These are phyloP conservation scores for Epizoanthus illoricatus DNA, from an alignment of 92 coral and sea anemone genomes.

Conservation along the genomic window DNA sequence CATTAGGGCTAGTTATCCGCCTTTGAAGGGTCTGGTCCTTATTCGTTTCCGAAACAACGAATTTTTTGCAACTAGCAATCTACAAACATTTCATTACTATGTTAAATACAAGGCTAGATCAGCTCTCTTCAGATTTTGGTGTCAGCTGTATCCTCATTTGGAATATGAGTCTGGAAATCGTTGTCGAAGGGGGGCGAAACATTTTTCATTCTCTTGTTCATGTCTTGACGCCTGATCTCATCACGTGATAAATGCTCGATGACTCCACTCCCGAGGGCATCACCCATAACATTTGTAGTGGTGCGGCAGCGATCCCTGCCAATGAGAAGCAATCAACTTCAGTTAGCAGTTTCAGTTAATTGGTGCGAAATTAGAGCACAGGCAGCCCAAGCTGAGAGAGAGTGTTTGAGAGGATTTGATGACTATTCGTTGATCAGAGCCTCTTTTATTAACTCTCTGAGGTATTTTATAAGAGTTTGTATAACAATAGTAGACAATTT, in stretches of 20 bases:
- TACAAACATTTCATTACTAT: no score
- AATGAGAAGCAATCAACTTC: neutral
- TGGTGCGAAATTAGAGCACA: neutral
- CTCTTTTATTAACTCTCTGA: no score
- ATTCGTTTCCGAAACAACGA: no score
- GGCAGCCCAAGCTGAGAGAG: no score
- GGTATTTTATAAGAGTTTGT: no score
- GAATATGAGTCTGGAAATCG: neutral
- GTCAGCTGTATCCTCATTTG: neutral
- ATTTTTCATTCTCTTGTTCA: neutral
- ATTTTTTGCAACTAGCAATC: no score
- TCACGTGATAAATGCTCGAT: conserved; percentile 28
- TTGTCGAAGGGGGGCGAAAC: neutral
- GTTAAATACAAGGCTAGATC: no score
- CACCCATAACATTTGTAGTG: conserved; percentile 37
- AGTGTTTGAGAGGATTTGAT: no score
- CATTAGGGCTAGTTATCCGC: no score
- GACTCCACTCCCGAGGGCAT: conserved; percentile 29
- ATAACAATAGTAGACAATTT: no score
- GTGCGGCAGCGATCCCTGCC: conserved; percentile 37
- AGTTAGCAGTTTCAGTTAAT: neutral
- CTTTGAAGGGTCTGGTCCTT: no score
- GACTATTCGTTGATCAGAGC: no score
- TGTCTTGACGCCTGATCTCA: neutral
- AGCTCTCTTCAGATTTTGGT: conserved; percentile 1